phyloP scores from a whole-genome alignment of 2,797 vertebrate species.

The Orestias chungarensis region DNA sequence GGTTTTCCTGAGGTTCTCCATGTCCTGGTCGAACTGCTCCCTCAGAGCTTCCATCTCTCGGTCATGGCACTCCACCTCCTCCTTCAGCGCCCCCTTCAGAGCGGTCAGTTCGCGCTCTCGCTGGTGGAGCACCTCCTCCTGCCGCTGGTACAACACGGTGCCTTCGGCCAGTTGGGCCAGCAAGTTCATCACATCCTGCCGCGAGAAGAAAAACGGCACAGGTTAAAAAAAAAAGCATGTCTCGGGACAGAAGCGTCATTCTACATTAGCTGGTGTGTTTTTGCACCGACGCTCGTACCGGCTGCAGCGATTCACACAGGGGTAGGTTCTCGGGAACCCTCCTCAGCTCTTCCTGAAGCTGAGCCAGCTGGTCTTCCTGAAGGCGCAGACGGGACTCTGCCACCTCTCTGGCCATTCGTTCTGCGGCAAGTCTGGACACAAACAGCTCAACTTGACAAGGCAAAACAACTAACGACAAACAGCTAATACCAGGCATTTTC shows the following conservation, averaged over 20 bases:
- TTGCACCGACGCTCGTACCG: slow-evolving; percentile 70
- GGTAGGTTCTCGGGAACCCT: slow-evolving; percentile 62
- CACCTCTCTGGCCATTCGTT: slow-evolving; percentile 79
- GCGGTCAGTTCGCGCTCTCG: slow-evolving; percentile 90
- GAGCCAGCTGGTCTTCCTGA: slow-evolving; percentile 84
- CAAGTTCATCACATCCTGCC: slow-evolving; percentile 84
- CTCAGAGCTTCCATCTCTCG: slow-evolving; percentile 86
- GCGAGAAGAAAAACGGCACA: too few species aligned
- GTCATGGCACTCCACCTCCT: slow-evolving; percentile 91
- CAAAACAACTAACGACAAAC: slow-evolving; percentile 12
- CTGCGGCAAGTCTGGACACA: slow-evolving; percentile 78
- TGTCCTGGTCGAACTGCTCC: slow-evolving; percentile 87
- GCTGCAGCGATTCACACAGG: slow-evolving; percentile 75
- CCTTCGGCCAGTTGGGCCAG: slow-evolving; percentile 86
- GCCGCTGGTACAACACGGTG: slow-evolving; percentile 74
- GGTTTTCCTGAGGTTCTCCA: slow-evolving; percentile 85
- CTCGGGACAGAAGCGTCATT: too few species aligned
- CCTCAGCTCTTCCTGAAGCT: slow-evolving; percentile 84
- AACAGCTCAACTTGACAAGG: background rate
- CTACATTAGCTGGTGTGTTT: slow-evolving; percentile 1
- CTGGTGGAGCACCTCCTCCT: slow-evolving; percentile 86
- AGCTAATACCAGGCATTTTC: background rate
- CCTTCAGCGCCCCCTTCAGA: slow-evolving; percentile 91
- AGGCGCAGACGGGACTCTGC: slow-evolving; percentile 76
- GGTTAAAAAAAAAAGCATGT: background rate